These are phyloP conservation scores for Anguilla megastoma DNA, from an alignment of 2,797 vertebrate genomes.

Conservation along the genomic window DNA sequence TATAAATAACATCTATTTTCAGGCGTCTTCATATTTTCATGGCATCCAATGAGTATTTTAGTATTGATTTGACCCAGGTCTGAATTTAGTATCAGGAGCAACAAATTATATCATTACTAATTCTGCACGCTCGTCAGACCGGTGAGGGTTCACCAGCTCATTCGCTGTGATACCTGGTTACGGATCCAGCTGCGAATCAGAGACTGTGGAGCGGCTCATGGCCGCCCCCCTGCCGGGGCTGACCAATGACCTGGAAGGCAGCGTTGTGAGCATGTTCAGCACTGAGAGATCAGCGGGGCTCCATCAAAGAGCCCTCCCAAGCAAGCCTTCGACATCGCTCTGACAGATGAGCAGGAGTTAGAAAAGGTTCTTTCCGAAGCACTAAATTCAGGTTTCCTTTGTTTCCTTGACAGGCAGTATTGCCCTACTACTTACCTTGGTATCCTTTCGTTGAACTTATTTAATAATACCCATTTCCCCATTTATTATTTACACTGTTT, in stretches of 20 bases:
- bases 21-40: neutral
- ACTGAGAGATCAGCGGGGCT: conserved; percentile 84
- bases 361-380: conserved; percentile 56
- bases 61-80: neutral
- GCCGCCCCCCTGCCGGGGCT: conserved; percentile 73
- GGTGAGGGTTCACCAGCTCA: conserved; percentile 85
- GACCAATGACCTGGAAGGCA: conserved; percentile 86
- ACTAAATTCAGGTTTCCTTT: conserved; percentile 69
- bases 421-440: too few relatives aligned
- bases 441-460: too few relatives aligned
- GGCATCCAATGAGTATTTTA: neutral
- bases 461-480: too few relatives aligned
- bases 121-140: conserved; percentile 77
- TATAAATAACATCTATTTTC: neutral
- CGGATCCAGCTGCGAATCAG: conserved; percentile 79
- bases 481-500: too few relatives aligned
- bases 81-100: conserved; percentile 67
- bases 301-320: conserved; percentile 76
- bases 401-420: too few relatives aligned
- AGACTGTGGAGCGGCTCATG: conserved; percentile 76
- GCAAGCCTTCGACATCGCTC: conserved; percentile 79
- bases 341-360: conserved; percentile 84
- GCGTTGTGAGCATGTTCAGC: conserved; percentile 82
- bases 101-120: conserved; percentile 79
- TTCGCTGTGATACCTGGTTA: conserved; percentile 82